These are phyloP conservation scores for Scelioninae gen. 1 DNA, from an alignment of 2,888 invertebrate species.

Conservation along the genomic window DNA sequence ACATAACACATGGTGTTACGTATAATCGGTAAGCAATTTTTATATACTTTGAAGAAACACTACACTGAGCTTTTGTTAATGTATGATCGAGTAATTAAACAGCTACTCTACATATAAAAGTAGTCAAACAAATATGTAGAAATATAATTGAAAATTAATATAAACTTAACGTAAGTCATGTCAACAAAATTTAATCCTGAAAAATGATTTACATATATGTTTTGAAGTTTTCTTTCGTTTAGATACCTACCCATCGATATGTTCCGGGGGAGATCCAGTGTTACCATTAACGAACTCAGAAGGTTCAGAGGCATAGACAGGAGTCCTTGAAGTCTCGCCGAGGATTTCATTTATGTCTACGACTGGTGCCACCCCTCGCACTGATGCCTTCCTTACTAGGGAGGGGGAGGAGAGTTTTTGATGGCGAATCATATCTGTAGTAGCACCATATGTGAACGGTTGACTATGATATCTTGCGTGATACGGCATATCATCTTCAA, in stretches of 20 bases:
- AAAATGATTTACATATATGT: too few species aligned
- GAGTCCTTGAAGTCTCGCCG: slow-evolving; percentile 78
- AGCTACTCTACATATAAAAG: too few species aligned
- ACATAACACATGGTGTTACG: too few species aligned
- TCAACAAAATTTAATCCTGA: too few species aligned
- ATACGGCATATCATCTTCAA: slow-evolving; percentile 91
- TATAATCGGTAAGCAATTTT: too few species aligned
- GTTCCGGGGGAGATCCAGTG: slow-evolving; percentile 69
- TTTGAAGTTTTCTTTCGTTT: too few species aligned
- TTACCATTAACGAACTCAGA: slow-evolving; percentile 81
- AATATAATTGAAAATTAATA: too few species aligned
- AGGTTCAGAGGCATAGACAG: slow-evolving; percentile 79
- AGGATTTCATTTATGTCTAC: slow-evolving; percentile 82
- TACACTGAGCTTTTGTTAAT: too few species aligned
- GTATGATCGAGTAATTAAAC: too few species aligned
- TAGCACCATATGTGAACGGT: slow-evolving; percentile 94
- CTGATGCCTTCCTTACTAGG: slow-evolving; percentile 90
- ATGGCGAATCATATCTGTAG: slow-evolving; percentile 89
- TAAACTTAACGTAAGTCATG: too few species aligned
- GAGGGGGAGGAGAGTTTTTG: slow-evolving; percentile 93
- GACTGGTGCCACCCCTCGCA: slow-evolving; percentile 79
- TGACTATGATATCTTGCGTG: slow-evolving; percentile 95
- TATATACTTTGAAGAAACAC: too few species aligned
- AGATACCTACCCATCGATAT: slow-evolving; percentile 81
- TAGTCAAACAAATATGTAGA: too few species aligned